Evolutionary conservation across 2,888 invertebrate genomes (phyloP).

Genomic region (Cepaea hortensis): DNA sequence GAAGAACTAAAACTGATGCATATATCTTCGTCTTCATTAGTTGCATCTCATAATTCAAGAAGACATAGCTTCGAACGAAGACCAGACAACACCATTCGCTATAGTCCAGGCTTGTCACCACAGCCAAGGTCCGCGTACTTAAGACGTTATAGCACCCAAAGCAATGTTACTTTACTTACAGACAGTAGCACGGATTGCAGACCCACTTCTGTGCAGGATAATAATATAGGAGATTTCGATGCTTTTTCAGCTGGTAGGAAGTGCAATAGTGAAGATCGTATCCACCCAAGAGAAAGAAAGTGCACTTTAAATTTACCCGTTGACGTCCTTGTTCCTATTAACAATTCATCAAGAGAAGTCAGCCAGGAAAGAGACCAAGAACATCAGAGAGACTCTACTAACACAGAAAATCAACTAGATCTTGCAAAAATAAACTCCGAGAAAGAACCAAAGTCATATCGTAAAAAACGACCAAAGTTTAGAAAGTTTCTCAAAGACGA

Average conservation of each 20-base stretch:
- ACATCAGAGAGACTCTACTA: too few relatives aligned
- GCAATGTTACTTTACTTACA: neutral
- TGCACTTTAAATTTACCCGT: too few relatives aligned
- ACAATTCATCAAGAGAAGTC: too few relatives aligned
- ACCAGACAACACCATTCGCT: too few relatives aligned
- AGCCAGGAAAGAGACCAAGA: too few relatives aligned
- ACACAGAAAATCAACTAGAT: neutral
- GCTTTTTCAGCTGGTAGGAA: too few relatives aligned
- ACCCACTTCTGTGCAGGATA: neutral
- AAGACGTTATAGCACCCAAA: neutral
- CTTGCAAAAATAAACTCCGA: neutral
- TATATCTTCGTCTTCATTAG: neutral
- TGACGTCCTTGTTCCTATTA: too few relatives aligned
- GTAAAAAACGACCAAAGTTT: neutral
- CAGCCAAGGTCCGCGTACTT: neutral
- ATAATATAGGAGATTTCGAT: too few relatives aligned
- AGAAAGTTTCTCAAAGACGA: neutral
- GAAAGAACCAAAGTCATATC: neutral
- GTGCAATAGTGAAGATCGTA: too few relatives aligned
- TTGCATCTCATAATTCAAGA: neutral
- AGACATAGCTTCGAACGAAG: neutral
- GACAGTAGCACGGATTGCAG: neutral
- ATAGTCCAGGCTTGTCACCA: too few relatives aligned
- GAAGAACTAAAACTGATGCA: neutral
- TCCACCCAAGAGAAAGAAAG: too few relatives aligned